Evolutionary conservation across 2,113 vertebrate genomes (phyloP), one percentile per base, ranked within the genome.

Genomic region (Butorides virescens): DNA sequence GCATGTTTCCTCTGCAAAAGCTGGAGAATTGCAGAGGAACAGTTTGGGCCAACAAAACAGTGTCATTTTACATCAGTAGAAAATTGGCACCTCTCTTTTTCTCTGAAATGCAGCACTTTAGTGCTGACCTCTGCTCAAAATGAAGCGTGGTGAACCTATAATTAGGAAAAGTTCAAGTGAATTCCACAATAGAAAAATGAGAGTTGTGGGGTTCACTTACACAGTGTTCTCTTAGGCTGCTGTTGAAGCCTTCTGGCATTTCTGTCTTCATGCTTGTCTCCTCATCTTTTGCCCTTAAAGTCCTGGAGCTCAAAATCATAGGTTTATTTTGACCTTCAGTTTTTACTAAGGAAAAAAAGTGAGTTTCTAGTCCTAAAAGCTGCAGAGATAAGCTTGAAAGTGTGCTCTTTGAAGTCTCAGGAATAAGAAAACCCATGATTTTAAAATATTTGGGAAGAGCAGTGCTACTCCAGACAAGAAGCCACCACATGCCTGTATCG

Each of bases 111-210:
- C 56, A 50, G 46, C 58, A 68, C 76, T 91, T 95, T 7, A 79
- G 7, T 61, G 49, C 83, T 95, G 72, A 89, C 66, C 66, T 92
- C 70, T 0, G 2, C 73, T 91, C 53, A 93, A 92, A 95, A 84
- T 59, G 34, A 56, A 85, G 27, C 1, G 0, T 67, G 30, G 20
- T 85, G 47, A 94, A 61, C 46, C 37, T 94, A 11, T 77, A 91
- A 92, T 92, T 86, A 93, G 65, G 72, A 73, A 21, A 91, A 79
- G 29, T 65, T 87, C 80, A 63, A 84, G 52, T 94, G 73, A 81
- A 65, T 87, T 44, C 26, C 52, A 72, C 16, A 18, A 71, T 44
- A 89, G 32, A 56, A 91, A 95, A 91, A 72, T 44, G 16, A 50
- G 17, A 67, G 36, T 44, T 87, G 19, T 37, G 36, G 44, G 22